Base-by-base conservation (phyloP, 2,113 vertebrate genomes). In the Desmodus rotundus region DNA sequence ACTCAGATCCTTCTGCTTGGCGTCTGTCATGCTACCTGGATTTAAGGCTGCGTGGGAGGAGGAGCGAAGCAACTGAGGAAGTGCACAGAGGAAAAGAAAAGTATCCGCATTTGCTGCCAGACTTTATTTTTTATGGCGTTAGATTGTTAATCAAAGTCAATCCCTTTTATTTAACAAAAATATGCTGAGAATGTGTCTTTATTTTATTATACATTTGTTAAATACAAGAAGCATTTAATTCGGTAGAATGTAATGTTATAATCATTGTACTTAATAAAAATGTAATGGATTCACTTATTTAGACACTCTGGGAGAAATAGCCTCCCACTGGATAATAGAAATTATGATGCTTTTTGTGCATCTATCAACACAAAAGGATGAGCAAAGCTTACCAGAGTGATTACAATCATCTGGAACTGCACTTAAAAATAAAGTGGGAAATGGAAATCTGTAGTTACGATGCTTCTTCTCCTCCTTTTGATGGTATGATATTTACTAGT, bases 251-350 rank as follows among this genome's bases (percentile, higher is more conserved):
- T 36, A 81, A 72, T 61, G 68, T 80, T 83, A 54, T 54, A 70
- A 81, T 87, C 70, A 67, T 10, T 84, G 70, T 93, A 20, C 81
- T 96, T 96, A 92, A 96, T 96, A 97, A 93, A 92, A 83, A 77
- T 87, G n/a, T 85, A 87, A 94, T 81, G 74, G 76, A 63, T 90
- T 93, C 93, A 87, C 63, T 93, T 95, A 90, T 80, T 95, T 95
- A 58, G 81, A 81, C 20, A 72, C 9, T 50, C 19, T 72, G 81
- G 58, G 72, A 93, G 78, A 81, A 84, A 54, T 36, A 89, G 41
- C 24, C 7, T 93, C 15, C 63, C 16, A 70, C 43, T 36, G 95
- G 68, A 92, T 90, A 92, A 74, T 47, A 68, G 91, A 95, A 92
- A 84, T 95, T n/a, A 87, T 26, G 52, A 77, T 41, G 24, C 52